A percentile compares a stretch with the other conserved stretches of the same genome.
Conservation (phyloP, 2,113 vertebrate species). For the Notothenia rossii region DNA sequence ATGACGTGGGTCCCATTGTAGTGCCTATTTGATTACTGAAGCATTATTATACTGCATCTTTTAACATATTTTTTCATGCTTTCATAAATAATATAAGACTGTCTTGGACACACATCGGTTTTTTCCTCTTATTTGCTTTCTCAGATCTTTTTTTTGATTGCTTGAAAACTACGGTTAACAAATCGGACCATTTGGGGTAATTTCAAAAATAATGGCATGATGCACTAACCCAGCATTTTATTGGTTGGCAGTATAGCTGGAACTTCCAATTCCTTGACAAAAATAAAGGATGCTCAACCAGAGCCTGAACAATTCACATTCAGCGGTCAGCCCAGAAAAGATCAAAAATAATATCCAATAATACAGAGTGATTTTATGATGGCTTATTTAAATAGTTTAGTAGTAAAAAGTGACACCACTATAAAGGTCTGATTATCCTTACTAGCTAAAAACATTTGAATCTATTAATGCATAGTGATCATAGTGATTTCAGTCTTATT, state of each 20-base stretch:
- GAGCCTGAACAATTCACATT: not conserved
- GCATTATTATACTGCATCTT: slow-evolving; percentile 51
- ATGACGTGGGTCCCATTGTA: slow-evolving; percentile 42
- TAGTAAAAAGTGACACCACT: not conserved
- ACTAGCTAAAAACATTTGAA: no score
- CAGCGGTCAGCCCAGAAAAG: not conserved
- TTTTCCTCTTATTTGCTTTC: not conserved
- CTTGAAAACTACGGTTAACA: slow-evolving; percentile 5
- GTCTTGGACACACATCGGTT: slow-evolving; percentile 38
- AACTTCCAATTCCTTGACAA: no score
- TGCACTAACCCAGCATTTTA: not conserved
- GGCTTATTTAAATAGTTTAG: not conserved
- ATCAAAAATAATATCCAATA: not conserved
- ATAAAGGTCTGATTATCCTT: no score
- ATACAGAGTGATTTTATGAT: not conserved
- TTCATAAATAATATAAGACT: slow-evolving; percentile 28
- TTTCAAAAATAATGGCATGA: slow-evolving; percentile 2
- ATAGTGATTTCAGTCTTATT: not conserved
- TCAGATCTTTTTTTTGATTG: not conserved
- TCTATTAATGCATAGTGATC: no score
- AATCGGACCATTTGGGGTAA: slow-evolving; percentile 20
- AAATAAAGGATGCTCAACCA: not conserved
- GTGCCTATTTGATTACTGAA: slow-evolving; percentile 38
- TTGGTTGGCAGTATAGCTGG: not conserved
- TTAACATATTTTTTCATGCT: slow-evolving; percentile 31